Conservation (phyloP, 2,113 vertebrate genomes). For the Prolemur simus region DNA sequence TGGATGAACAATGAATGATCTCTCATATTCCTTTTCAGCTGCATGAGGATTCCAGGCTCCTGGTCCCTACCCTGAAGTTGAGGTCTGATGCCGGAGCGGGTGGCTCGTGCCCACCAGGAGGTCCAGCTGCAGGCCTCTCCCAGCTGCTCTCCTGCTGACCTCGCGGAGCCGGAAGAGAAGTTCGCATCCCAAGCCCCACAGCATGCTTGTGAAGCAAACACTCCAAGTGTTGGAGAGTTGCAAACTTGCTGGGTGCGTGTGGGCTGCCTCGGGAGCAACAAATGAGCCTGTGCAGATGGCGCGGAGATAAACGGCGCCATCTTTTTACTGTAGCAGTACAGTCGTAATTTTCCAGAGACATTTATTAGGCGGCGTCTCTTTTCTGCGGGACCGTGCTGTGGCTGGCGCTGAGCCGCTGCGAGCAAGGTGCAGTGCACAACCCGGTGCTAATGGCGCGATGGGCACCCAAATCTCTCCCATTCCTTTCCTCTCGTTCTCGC, state of each 20-base stretch:
- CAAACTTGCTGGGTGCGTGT: slow-evolving; percentile 65
- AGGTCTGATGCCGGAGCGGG: neutral
- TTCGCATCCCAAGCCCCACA: neutral
- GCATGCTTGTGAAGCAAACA: neutral
- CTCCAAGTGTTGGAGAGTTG: slow-evolving; percentile 13
- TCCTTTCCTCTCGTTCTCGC: slow-evolving; percentile 80
- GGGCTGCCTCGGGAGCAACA: slow-evolving; percentile 69
- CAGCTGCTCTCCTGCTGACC: neutral
- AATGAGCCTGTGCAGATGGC: slow-evolving; percentile 81
- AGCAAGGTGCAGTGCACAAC: slow-evolving; percentile 70
- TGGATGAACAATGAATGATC: too few species aligned
- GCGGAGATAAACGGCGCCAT: slow-evolving; percentile 81
- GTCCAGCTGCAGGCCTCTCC: neutral
- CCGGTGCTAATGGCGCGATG: slow-evolving; percentile 69
- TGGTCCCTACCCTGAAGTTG: neutral
- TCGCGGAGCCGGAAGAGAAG: neutral
- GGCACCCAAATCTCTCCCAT: slow-evolving; percentile 77
- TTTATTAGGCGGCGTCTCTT: slow-evolving; percentile 81
- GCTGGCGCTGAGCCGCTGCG: slow-evolving; percentile 58
- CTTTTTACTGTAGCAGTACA: slow-evolving; percentile 76
- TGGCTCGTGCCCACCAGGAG: neutral
- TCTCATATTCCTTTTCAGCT: neutral
- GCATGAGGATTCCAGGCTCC: neutral
- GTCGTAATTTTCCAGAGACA: slow-evolving; percentile 82
- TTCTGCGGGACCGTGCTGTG: slow-evolving; percentile 69